A percentile compares a stretch with the other conserved stretches of the same genome.
phyloP scores from a whole-genome alignment of 37 sponge, comb jelly and placozoan genomes.

The Crambe crambe region DNA sequence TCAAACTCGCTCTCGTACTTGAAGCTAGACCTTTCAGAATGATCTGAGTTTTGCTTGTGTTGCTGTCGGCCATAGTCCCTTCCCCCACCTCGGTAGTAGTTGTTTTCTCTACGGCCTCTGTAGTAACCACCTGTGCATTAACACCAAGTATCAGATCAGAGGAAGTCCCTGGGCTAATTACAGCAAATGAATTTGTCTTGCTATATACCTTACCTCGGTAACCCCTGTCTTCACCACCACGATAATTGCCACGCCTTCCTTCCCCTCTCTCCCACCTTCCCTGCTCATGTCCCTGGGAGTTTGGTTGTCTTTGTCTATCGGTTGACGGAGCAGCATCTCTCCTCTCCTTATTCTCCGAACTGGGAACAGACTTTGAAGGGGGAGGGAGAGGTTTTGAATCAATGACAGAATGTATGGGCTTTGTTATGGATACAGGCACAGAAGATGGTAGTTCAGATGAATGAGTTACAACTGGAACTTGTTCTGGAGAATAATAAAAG shows the following conservation, averaged over 20 bases:
- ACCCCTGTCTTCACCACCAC: background rate
- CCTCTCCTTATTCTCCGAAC: background rate
- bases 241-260: too few species aligned
- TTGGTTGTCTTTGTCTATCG: background rate
- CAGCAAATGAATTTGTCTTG: too few species aligned
- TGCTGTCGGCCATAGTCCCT: background rate
- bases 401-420: background rate
- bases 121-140: background rate
- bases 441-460: background rate
- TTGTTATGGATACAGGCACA: background rate
- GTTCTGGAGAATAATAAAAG: background rate
- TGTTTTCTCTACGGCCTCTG: background rate
- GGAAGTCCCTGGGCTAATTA: too few species aligned
- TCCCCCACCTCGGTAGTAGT: background rate
- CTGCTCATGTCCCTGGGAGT: background rate
- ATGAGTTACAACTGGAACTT: background rate
- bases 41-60: background rate
- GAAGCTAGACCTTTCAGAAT: background rate
- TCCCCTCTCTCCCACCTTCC: background rate
- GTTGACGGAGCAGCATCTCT: background rate
- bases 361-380: background rate
- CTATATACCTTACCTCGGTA: background rate
- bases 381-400: background rate
- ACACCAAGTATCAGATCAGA: too few species aligned
- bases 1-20: slow-evolving; percentile 94